Percentiles rank a stretch among this genome's conserved stretches.
Conservation (phyloP, 2,797 vertebrate species). For the Myiothlypis coronata region DNA sequence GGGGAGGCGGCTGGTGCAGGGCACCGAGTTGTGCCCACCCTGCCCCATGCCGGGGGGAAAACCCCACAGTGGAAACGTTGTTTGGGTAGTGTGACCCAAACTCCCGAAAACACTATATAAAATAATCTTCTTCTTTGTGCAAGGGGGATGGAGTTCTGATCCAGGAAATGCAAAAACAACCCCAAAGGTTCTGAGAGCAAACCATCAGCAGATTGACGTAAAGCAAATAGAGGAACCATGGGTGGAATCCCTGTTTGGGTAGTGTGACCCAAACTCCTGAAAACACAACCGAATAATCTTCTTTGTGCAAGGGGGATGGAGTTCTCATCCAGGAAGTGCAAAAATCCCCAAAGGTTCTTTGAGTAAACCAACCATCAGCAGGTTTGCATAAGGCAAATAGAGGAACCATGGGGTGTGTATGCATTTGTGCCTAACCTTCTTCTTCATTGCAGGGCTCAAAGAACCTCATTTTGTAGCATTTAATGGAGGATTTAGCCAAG, state of each 20-base stretch:
- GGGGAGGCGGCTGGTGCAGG: neutral
- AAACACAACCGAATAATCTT: neutral
- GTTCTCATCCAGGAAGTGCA: neutral
- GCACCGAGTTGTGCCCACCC: neutral
- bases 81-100: accelerated
- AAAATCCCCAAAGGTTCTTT: neutral
- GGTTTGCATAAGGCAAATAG: neutral
- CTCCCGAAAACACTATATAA: accelerated
- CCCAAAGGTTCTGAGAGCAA: neutral
- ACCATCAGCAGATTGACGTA: accelerated
- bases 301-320: neutral
- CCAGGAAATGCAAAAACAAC: no score
- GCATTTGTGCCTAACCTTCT: neutral
- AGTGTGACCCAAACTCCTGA: accelerated
- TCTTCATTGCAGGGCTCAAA: slow-evolving; percentile 56
- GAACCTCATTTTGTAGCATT: slow-evolving; percentile 84
- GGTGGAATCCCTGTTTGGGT: neutral
- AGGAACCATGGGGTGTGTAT: neutral
- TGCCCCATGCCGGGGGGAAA: accelerated
- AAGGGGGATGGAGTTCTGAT: no score
- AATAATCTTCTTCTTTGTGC: neutral
- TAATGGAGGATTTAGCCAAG: slow-evolving; percentile 89
- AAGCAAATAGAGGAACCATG: neutral
- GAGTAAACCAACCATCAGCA: neutral
- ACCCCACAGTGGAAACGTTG: neutral